Evolutionary conservation across 2,888 invertebrate genomes (phyloP).

Genomic region (Pycnomerus fuliginosus): DNA sequence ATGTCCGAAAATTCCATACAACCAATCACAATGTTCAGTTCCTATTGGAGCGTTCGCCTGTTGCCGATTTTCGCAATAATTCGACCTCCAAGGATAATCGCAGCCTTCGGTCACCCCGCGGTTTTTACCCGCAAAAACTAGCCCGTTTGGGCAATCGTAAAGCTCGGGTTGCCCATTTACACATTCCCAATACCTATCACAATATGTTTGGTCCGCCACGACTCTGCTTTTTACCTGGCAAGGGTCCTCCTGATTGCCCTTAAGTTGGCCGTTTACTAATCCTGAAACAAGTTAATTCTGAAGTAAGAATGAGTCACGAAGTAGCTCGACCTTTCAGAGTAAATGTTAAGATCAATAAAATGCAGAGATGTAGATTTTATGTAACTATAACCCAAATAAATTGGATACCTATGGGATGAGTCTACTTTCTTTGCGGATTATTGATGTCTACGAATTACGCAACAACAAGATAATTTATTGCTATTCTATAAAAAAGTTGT

Average conservation of each 20-base stretch:
- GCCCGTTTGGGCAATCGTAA: conserved; percentile 87
- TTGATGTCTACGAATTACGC: too few species aligned
- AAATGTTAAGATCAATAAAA: too few species aligned
- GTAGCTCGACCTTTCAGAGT: too few species aligned
- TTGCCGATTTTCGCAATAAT: conserved; percentile 81
- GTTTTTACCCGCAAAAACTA: conserved; percentile 87
- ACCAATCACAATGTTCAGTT: conserved; percentile 87
- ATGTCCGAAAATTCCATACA: conserved; percentile 91
- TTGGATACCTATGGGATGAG: too few species aligned
- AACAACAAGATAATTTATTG: too few species aligned
- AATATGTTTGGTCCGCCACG: conserved; percentile 76
- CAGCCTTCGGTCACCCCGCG: conserved; percentile 86
- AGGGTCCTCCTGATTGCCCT: conserved; percentile 67
- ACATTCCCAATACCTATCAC: conserved; percentile 85
- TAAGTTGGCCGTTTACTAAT: conserved; percentile 33
- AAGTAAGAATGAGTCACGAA: not conserved
- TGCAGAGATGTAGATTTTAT: too few species aligned
- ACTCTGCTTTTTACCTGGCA: conserved; percentile 78
- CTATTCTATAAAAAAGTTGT: too few species aligned
- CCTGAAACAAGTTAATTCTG: conserved; percentile 31
- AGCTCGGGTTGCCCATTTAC: conserved; percentile 78
- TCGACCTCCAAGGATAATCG: conserved; percentile 87
- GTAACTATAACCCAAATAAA: too few species aligned
- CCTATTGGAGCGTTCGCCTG: conserved; percentile 77
- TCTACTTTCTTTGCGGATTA: too few species aligned